Conservation (phyloP, 2,888 invertebrate species). For the Chouioia cunea region DNA sequence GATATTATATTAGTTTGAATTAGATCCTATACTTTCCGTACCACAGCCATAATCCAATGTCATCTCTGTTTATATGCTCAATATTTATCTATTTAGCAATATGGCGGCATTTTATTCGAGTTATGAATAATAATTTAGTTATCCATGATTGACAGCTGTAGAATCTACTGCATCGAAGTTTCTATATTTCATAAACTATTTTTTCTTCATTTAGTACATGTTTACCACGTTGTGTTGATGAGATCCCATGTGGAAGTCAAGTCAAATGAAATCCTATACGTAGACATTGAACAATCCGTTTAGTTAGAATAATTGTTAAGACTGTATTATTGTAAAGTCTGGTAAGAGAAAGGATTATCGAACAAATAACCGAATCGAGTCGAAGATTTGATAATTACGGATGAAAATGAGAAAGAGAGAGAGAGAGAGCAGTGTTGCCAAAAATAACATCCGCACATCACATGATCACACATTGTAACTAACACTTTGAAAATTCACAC, state of each 20-base stretch:
- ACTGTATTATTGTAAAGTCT: conserved; percentile 12
- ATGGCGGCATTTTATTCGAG: conserved; percentile 18
- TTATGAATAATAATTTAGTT: conserved; percentile 9
- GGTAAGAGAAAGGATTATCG: conserved; percentile 40
- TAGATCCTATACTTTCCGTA: background rate
- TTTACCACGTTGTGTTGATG: no score
- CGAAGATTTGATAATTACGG: conserved; percentile 2
- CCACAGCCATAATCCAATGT: background rate
- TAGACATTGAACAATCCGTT: no score
- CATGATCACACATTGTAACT: conserved; percentile 33
- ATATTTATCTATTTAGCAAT: conserved; percentile 35
- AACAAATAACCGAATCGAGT: conserved; percentile 23
- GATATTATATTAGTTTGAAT: conserved; percentile 34
- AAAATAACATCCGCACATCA: conserved; percentile 37
- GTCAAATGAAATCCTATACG: no score
- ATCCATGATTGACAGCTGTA: conserved; percentile 33
- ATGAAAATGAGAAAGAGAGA: background rate
- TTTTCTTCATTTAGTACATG: no score
- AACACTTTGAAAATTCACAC: conserved; percentile 18
- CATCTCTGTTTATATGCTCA: conserved; percentile 15
- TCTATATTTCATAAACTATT: conserved; percentile 10
- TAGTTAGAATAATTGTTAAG: no score
- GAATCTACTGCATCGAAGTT: conserved; percentile 41
- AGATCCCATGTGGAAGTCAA: no score
- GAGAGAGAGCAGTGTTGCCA: conserved; percentile 45